These are phyloP conservation scores for Brenthis daphne DNA, from an alignment of 2,888 invertebrate genomes.

Conservation along the genomic window DNA sequence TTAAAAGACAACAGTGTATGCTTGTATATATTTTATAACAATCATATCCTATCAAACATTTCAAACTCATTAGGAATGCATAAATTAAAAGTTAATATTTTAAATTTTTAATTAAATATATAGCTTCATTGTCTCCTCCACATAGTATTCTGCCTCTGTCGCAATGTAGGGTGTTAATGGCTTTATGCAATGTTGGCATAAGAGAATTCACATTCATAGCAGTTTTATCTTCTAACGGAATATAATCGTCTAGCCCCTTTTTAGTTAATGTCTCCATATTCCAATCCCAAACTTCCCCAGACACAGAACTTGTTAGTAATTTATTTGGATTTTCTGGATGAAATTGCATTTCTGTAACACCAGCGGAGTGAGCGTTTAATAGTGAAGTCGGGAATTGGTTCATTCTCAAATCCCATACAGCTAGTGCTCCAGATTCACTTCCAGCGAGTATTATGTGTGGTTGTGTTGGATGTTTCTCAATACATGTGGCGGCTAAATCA, in stretches of 20 bases:
- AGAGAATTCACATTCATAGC: slow-evolving; percentile 87
- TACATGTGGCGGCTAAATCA: slow-evolving; percentile 87
- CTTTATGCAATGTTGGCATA: slow-evolving; percentile 87
- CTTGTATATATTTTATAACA: neutral
- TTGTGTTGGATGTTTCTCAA: slow-evolving; percentile 93
- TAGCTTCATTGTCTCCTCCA: slow-evolving; percentile 94
- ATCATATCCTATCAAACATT: neutral
- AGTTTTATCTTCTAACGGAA: slow-evolving; percentile 86
- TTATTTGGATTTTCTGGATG: slow-evolving; percentile 93
- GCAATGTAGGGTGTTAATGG: slow-evolving; percentile 92
- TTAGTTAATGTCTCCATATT: slow-evolving; percentile 83
- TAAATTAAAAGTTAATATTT: slow-evolving; percentile 45
- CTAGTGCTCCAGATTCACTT: slow-evolving; percentile 92
- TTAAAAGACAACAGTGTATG: neutral
- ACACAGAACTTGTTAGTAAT: slow-evolving; percentile 89
- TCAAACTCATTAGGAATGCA: neutral
- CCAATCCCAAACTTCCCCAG: slow-evolving; percentile 96
- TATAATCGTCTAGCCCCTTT: slow-evolving; percentile 79
- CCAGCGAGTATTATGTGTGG: slow-evolving; percentile 92
- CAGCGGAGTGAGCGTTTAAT: slow-evolving; percentile 88
- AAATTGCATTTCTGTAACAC: slow-evolving; percentile 93
- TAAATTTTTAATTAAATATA: slow-evolving; percentile 89
- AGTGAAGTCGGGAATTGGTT: slow-evolving; percentile 91
- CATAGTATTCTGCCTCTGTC: slow-evolving; percentile 88
- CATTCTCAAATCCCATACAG: slow-evolving; percentile 94